Percentiles rank a stretch among this genome's conserved stretches.
Conservation (phyloP, 2,113 vertebrate genomes). For the Picathartes gymnocephalus region DNA sequence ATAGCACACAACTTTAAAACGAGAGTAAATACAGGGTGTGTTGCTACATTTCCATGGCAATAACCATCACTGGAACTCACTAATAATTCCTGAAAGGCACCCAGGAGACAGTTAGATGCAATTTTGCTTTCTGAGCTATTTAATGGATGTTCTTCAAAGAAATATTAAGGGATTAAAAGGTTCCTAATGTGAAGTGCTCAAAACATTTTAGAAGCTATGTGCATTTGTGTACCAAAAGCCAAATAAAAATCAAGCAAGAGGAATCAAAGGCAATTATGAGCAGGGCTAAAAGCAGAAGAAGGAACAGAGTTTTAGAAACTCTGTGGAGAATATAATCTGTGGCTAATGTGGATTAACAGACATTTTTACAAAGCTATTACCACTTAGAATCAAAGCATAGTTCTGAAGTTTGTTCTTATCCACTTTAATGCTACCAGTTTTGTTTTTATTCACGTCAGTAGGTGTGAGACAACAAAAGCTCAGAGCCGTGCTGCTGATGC, state of each 20-base stretch:
- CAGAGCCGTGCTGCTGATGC: neutral
- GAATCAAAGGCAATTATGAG: neutral
- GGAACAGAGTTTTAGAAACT: neutral
- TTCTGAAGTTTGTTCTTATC: neutral
- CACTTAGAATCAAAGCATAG: neutral
- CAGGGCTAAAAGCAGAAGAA: neutral
- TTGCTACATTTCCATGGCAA: neutral
- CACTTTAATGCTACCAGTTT: neutral
- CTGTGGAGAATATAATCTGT: neutral
- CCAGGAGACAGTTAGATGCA: neutral
- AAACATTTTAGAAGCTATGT: neutral
- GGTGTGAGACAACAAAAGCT: neutral
- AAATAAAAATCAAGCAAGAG: neutral
- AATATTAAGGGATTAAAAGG: neutral
- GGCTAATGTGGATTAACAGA: neutral
- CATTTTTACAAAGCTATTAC: neutral
- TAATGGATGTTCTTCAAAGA: neutral
- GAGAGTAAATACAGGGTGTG: neutral
- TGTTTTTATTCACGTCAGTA: neutral
- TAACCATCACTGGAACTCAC: neutral
- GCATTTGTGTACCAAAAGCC: neutral
- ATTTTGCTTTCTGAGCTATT: neutral
- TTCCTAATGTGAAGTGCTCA: neutral
- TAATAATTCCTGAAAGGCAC: neutral
- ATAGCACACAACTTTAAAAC: neutral